Evolutionary conservation across 1,140 invertebrate genomes (phyloP).

Genomic region (Cydia amplana): DNA sequence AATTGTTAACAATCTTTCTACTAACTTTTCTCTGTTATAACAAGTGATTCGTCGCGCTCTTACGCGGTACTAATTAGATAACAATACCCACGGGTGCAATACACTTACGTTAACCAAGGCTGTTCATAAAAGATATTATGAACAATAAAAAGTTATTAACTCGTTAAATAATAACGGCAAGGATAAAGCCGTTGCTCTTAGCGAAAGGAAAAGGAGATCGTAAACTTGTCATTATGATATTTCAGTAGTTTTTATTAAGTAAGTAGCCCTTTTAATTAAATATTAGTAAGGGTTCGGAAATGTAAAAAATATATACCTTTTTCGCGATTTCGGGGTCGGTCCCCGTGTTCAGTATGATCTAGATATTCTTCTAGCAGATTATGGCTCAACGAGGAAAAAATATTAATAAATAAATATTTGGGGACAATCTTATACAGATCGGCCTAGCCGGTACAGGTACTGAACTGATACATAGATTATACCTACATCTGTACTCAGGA

Average conservation of each 20-base stretch:
- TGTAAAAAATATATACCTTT: not conserved
- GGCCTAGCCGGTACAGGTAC: too few species aligned
- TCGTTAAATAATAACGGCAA: conserved; percentile 6
- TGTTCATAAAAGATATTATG: conserved; percentile 7
- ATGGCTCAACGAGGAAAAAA: too few species aligned
- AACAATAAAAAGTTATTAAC: conserved; percentile 6
- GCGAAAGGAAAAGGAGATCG: not conserved
- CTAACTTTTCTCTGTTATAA: not conserved
- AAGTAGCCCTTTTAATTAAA: too few species aligned
- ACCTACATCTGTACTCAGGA: too few species aligned
- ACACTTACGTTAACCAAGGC: conserved; percentile 9
- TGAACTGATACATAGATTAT: too few species aligned
- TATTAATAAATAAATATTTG: too few species aligned
- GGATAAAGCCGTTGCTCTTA: not conserved
- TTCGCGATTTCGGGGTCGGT: too few species aligned
- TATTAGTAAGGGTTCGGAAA: too few species aligned
- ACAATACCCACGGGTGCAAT: conserved; percentile 7
- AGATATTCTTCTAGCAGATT: too few species aligned
- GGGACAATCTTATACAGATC: too few species aligned
- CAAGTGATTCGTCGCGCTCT: not conserved
- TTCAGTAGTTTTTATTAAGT: not conserved
- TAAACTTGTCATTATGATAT: not conserved
- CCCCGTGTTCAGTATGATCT: too few species aligned
- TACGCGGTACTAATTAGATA: not conserved
- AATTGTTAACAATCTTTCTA: too few species aligned